Percentiles rank a stretch among this genome's conserved stretches.
These are phyloP conservation scores for Eidolon helvum DNA, from an alignment of 2,113 vertebrate species.

Conservation along the genomic window DNA sequence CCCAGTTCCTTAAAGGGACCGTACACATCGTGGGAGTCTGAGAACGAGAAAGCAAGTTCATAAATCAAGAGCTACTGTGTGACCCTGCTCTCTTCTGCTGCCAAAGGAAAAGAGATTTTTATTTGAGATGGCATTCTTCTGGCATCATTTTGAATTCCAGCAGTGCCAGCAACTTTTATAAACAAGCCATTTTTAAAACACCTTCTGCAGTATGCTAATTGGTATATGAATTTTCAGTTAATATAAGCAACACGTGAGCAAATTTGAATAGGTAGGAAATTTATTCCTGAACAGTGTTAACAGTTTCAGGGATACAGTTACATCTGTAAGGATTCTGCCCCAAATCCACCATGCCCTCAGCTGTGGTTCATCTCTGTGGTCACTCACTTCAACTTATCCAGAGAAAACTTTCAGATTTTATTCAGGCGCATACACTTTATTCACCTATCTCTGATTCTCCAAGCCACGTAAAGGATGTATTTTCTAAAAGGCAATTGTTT, in stretches of 20 bases:
- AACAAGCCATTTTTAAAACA: neutral
- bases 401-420: neutral
- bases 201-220: neutral
- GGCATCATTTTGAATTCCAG: constrained; percentile 17
- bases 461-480: neutral
- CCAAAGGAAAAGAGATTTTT: neutral
- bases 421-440: neutral
- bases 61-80: constrained; percentile 58
- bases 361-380: neutral
- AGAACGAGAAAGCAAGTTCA: neutral
- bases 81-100: constrained; percentile 27
- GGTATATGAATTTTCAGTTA: constrained; percentile 15
- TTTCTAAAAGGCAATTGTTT: neutral
- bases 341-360: neutral
- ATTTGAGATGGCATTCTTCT: constrained; percentile 14
- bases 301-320: neutral
- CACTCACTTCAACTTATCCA: neutral
- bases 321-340: neutral
- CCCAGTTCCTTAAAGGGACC: constrained; percentile 52
- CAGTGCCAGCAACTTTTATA: constrained; percentile 31
- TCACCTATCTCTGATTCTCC: neutral
- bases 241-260: neutral
- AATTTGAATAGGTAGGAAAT: neutral
- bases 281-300: neutral
- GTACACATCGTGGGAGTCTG: neutral